Evolutionary conservation across 2,797 vertebrate genomes (phyloP).

Genomic region (Scolopax bukidnonensis): DNA sequence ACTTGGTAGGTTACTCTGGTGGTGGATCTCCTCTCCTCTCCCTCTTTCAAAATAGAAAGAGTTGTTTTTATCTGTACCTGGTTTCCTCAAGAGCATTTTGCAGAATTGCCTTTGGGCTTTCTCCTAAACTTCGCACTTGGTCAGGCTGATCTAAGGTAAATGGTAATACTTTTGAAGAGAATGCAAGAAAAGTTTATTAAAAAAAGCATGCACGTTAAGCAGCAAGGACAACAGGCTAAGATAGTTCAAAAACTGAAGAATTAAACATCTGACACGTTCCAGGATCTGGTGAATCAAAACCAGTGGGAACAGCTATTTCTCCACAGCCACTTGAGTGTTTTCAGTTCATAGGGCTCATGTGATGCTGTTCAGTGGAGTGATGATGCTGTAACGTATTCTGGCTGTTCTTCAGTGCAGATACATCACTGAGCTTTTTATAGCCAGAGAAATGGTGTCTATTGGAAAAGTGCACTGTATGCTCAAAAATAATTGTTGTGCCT

Average conservation of each 20-base stretch:
- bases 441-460: background rate
- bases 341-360: too few species aligned
- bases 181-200: background rate
- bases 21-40: background rate
- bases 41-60: background rate
- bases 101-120: background rate
- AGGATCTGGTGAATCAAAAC: background rate
- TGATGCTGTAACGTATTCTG: accelerated
- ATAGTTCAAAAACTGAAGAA: background rate
- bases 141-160: background rate
- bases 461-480: background rate
- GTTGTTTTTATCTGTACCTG: background rate
- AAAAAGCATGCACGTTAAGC: background rate
- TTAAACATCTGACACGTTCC: background rate
- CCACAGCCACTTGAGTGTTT: background rate
- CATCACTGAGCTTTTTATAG: background rate
- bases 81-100: background rate
- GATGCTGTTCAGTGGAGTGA: background rate
- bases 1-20: background rate
- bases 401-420: background rate
- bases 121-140: background rate
- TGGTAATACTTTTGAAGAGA: background rate
- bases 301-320: background rate
- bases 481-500: background rate
- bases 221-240: background rate